Evolutionary conservation across 1,140 invertebrate genomes (phyloP).

Genomic region (Aphaenogaster ashmeadi): DNA sequence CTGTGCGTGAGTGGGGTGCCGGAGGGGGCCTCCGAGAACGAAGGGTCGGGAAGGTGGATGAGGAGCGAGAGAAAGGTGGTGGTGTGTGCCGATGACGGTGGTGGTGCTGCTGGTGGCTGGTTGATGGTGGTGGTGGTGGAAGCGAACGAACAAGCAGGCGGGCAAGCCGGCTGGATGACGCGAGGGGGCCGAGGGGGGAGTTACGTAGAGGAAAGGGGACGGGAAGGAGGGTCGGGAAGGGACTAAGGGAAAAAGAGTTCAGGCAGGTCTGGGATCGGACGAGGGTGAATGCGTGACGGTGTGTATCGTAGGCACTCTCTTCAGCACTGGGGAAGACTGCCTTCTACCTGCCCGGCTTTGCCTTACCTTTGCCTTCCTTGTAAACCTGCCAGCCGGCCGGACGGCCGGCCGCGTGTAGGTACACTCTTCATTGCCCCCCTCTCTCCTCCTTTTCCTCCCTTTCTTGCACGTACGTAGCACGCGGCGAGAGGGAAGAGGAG

Average conservation of each 20-base stretch:
- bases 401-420: conserved; percentile 60
- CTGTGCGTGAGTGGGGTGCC: conserved; percentile 50
- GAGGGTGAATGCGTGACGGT: conserved; percentile 84
- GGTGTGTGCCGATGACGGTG: conserved; percentile 47
- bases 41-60: conserved; percentile 74
- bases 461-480: conserved; percentile 22
- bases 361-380: conserved; percentile 71
- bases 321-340: conserved; percentile 70
- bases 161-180: conserved; percentile 62
- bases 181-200: conserved; percentile 25
- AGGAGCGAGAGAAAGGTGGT: conserved; percentile 57
- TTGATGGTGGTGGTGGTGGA: conserved; percentile 58
- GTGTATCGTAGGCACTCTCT: conserved; percentile 71
- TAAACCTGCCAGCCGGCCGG: conserved; percentile 74
- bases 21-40: conserved; percentile 54
- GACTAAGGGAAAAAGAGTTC: conserved; percentile 86
- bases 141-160: conserved; percentile 57
- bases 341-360: conserved; percentile 63
- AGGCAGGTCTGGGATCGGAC: conserved; percentile 85
- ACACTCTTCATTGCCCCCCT: conserved; percentile 42
- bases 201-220: conserved; percentile 35
- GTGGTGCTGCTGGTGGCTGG: conserved; percentile 38
- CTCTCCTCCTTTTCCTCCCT: conserved; percentile 44
- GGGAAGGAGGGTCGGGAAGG: conserved; percentile 75
- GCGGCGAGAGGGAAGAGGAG: neutral